Conservation (phyloP, 2,888 invertebrate genomes). For the Drosophila nr. medialis region DNA sequence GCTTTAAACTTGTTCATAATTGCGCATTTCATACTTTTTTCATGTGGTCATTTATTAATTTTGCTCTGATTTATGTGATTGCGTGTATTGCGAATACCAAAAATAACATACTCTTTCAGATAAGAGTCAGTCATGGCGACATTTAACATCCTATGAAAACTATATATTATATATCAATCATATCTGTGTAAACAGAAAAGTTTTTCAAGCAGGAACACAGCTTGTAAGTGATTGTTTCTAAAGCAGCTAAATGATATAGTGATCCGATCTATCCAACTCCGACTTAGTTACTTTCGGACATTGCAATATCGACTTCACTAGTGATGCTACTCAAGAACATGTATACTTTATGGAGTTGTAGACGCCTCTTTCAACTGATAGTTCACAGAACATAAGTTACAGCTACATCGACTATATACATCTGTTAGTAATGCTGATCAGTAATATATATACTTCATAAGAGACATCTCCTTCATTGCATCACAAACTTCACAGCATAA, state of each 20-base stretch:
- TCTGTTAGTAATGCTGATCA: background rate
- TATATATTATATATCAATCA: background rate
- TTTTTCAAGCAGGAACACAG: background rate
- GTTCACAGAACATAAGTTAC: background rate
- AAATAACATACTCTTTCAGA: background rate
- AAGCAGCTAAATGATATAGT: background rate
- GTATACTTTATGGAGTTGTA: background rate
- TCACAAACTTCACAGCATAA: background rate
- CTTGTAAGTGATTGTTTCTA: background rate
- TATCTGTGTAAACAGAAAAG: background rate
- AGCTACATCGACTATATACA: background rate
- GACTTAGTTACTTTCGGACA: background rate
- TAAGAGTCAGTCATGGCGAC: background rate
- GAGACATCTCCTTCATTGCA: background rate
- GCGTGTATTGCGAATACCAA: slow-evolving; percentile 7
- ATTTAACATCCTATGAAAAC: background rate
- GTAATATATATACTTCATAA: background rate
- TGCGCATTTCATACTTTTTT: slow-evolving; percentile 47
- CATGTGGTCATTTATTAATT: slow-evolving; percentile 71
- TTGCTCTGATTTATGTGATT: slow-evolving; percentile 66
- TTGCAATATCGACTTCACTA: too few relatives aligned
- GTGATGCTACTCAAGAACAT: background rate
- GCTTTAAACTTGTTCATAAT: slow-evolving; percentile 73
- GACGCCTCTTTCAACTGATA: background rate
- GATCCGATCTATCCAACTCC: background rate